Conservation (phyloP, 2,113 vertebrate species). For the Kobus ellipsiprymnus region DNA sequence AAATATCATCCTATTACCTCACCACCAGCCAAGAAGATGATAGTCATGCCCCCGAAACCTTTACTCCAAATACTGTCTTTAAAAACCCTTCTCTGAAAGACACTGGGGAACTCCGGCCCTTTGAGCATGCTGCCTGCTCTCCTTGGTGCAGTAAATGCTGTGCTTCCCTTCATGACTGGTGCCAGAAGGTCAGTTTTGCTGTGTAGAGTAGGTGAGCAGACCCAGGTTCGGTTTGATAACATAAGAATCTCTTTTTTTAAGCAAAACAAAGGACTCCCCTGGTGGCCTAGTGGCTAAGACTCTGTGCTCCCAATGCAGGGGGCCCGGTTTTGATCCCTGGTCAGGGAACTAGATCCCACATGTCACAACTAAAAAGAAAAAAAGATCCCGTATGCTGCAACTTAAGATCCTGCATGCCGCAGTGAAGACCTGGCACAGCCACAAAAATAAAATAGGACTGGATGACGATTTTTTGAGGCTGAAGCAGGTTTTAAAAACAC, state of each 20-base stretch:
- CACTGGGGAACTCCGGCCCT: neutral
- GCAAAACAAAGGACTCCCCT: neutral
- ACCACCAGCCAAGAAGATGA: neutral
- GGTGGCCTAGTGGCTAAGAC: neutral
- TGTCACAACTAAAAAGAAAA: neutral
- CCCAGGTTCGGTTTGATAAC: neutral
- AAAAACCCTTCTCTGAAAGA: neutral
- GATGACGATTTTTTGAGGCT: neutral
- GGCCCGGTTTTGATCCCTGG: neutral
- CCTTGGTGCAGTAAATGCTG: neutral
- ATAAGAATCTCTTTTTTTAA: neutral
- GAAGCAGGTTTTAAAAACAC: neutral
- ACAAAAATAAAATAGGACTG: neutral
- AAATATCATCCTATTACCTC: neutral
- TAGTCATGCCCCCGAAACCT: neutral
- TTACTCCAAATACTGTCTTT: neutral
- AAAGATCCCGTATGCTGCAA: neutral
- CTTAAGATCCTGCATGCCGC: neutral
- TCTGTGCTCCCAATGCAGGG: neutral
- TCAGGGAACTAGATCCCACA: neutral
- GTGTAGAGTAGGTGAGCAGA: neutral
- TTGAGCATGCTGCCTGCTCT: neutral
- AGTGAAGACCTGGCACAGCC: neutral
- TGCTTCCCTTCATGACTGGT: neutral
- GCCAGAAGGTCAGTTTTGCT: neutral